These are phyloP conservation scores for Corythoichthys intestinalis DNA, from an alignment of 2,113 vertebrate species.

Conservation along the genomic window DNA sequence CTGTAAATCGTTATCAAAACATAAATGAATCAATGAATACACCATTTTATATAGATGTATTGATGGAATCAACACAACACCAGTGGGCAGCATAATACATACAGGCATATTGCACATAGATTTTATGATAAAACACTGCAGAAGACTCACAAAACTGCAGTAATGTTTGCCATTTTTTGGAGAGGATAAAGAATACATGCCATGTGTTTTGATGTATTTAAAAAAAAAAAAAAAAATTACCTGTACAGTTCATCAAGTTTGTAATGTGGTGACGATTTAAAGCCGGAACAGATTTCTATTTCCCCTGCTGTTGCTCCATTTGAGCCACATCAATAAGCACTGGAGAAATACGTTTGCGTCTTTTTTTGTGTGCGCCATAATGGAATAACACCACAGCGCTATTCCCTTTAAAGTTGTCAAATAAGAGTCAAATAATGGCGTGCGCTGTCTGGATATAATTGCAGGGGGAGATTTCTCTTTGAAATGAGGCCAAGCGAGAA, in stretches of 20 bases:
- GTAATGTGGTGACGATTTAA: background rate
- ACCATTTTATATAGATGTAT: no score
- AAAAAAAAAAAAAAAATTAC: background rate
- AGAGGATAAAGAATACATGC: no score
- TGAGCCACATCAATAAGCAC: background rate
- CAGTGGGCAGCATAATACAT: no score
- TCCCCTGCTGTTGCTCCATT: background rate
- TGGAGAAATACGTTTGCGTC: background rate
- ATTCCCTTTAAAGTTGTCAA: conserved; percentile 1
- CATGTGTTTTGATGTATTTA: no score
- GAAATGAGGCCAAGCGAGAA: background rate
- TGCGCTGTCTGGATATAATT: conserved; percentile 1
- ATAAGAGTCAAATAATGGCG: background rate
- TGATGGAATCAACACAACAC: no score
- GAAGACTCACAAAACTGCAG: no score
- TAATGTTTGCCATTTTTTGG: no score
- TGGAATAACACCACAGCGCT: background rate
- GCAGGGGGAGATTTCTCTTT: background rate
- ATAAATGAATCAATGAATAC: no score
- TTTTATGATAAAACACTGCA: no score
- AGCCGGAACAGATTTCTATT: background rate
- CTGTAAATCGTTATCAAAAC: no score
- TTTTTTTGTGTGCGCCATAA: background rate
- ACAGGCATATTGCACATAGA: no score
- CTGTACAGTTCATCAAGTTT: background rate